Base-by-base conservation (phyloP, 2,113 vertebrate species). In the Pedetes capensis region DNA sequence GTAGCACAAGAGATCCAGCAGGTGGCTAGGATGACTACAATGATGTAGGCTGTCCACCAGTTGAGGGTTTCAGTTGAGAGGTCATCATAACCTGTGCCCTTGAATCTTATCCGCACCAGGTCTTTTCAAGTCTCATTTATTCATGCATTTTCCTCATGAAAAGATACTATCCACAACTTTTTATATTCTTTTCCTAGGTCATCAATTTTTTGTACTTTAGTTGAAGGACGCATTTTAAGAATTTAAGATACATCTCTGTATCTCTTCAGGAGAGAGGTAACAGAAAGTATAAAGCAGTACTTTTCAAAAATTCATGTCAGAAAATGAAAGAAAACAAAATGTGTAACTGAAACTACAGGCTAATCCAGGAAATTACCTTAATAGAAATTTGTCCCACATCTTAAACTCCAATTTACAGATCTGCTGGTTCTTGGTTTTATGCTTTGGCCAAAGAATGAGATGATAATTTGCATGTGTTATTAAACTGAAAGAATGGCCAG, bases 381-480 rank as follows among this genome's bases (percentile, higher is more conserved):
- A 63, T 84, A 93, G 68, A 61, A 84, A 63, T 51, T n/a, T 96
- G 59, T 3, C 42, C 32, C 32, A 76, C 5, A 68, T 82, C 22
- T 92, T 97, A 57, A 93, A 78, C 20, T 93, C 49, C 63, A 72
- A 47, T 81, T 4, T 87, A 92, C 47, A 96, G 74, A 87, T 71
- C 53, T 81, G 57, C 37, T 78, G 27, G 63, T 89, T 86, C 64
- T 93, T 87, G 63, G 55, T 84, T 96, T 95, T 93, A 83, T 79
- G 57, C 8, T 71, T 93, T 90, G 51, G 17, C 76, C 39, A 72
- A 57, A 92, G 64, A 84, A 71, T 84, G 79, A 82, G 47, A 47
- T 96, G 37, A 85, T 95, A 76, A 95, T 94, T 97, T 84, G 78
- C 42, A 87, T 69, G 34, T 81, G 39, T 34, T 85, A 74, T 93